Conservation (phyloP, 1,140 invertebrate genomes). For the Metopolophium dirhodum region DNA sequence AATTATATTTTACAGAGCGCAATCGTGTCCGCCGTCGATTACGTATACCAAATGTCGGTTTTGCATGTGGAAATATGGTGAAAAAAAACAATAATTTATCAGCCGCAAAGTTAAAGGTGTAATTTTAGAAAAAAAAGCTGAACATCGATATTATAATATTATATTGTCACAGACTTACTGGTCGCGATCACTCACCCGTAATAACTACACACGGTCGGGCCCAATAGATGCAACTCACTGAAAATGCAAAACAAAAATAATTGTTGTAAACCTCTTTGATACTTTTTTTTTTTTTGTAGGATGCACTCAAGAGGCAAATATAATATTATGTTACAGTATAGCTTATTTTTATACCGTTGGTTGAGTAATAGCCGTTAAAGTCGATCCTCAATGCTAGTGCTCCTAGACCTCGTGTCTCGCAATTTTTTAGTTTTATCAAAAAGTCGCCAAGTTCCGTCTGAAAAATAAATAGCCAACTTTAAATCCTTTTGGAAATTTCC, state of each 20-base stretch:
- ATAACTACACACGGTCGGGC: background rate
- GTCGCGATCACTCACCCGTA: background rate
- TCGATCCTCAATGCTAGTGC: slow-evolving; percentile 21
- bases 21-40: too few relatives aligned
- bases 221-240: background rate
- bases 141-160: background rate
- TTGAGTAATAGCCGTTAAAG: slow-evolving; percentile 34
- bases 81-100: background rate
- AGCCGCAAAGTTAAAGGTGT: background rate
- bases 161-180: background rate
- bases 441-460: background rate
- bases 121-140: background rate
- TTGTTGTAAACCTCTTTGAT: background rate
- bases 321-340: background rate
- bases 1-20: too few relatives aligned
- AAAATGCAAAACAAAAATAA: background rate
- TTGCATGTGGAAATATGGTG: background rate
- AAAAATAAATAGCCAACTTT: background rate
- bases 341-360: background rate
- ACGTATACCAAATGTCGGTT: background rate
- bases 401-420: background rate
- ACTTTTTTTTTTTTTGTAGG: too few relatives aligned
- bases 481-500: background rate
- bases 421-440: background rate
- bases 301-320: background rate